A percentile compares a stretch with the other conserved stretches of the same genome.
These are phyloP conservation scores for Psettodes erumei DNA, from an alignment of 2,113 vertebrate genomes.

Conservation along the genomic window DNA sequence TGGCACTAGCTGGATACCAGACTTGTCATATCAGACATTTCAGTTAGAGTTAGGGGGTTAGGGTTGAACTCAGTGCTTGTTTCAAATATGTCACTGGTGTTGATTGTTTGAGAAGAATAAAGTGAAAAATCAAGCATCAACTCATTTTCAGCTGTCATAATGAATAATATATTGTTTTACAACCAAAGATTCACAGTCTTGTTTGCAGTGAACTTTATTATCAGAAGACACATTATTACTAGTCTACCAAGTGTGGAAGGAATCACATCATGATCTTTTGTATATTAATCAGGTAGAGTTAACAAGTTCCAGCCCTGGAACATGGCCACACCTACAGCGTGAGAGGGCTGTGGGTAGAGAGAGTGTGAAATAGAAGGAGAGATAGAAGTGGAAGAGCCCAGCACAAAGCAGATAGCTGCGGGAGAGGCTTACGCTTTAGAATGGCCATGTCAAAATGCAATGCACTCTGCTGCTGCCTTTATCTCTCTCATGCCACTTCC, in stretches of 20 bases:
- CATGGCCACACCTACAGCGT: not conserved
- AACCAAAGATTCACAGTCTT: too few species aligned
- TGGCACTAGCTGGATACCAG: not conserved
- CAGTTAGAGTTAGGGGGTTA: not conserved
- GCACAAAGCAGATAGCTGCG: conserved; percentile 68
- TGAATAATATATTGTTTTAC: not conserved
- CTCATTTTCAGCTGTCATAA: not conserved
- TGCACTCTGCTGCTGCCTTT: conserved; percentile 57
- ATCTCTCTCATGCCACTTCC: conserved; percentile 64
- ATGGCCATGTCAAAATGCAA: conserved; percentile 71
- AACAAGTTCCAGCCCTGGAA: not conserved
- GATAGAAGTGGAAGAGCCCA: conserved; percentile 54
- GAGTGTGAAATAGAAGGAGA: conserved; percentile 50
- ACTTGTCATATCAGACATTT: too few species aligned
- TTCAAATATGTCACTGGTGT: not conserved
- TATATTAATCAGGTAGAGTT: not conserved
- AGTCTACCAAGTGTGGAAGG: not conserved
- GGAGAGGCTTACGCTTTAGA: conserved; percentile 71
- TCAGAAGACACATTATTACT: not conserved
- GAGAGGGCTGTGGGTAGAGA: conserved; percentile 22
- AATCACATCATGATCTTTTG: not conserved
- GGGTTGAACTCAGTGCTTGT: not conserved
- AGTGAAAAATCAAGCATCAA: too few species aligned
- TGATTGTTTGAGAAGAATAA: not conserved
- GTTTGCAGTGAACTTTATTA: too few species aligned